Conservation (phyloP, 1,140 invertebrate species). For the Ceratitis capitata region DNA sequence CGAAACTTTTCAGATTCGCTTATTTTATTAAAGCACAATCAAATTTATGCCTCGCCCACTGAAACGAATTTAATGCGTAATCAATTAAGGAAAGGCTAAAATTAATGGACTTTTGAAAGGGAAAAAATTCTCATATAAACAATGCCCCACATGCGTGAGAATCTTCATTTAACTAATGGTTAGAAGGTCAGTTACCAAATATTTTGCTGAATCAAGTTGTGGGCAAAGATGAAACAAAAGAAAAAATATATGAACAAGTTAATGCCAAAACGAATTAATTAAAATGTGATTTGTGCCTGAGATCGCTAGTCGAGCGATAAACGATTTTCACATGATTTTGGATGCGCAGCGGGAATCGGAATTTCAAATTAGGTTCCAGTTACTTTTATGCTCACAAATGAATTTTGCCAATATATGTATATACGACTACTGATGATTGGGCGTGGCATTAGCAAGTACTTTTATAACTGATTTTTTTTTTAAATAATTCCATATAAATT, state of each 20-base stretch:
- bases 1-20: neutral
- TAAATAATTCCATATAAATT: neutral
- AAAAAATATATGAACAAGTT: neutral
- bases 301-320: neutral
- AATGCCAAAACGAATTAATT: neutral
- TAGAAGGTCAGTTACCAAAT: conserved; percentile 4
- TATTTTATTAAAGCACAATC: neutral
- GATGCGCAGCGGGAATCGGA: neutral
- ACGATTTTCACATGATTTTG: neutral
- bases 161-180: neutral
- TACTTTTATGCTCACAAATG: neutral
- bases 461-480: neutral
- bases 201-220: neutral
- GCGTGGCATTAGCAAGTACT: neutral
- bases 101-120: neutral
- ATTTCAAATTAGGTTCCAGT: neutral
- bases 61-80: neutral
- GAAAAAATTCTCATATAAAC: neutral
- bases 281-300: neutral
- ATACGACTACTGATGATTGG: neutral
- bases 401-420: neutral
- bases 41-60: neutral
- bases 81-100: neutral
- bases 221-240: neutral
- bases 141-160: neutral